A percentile compares a stretch with the other conserved stretches of the same genome.
Evolutionary conservation across 2,888 invertebrate genomes (phyloP).

Genomic region (Drosophila borealis): DNA sequence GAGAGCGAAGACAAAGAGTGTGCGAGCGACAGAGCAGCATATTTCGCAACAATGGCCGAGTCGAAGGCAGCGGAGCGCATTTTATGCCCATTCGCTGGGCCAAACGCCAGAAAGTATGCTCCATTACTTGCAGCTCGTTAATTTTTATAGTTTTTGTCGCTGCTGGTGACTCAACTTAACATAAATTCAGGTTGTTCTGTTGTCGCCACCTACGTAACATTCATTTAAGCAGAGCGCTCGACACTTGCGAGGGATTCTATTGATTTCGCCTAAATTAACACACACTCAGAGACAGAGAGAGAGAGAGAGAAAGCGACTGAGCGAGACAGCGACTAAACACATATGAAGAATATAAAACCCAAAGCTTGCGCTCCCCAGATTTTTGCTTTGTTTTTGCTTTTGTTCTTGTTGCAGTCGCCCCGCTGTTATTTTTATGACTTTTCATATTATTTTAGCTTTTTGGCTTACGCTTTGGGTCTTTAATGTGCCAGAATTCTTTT

Average conservation of each 20-base stretch:
- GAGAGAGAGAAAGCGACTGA: background rate
- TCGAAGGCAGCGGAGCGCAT: slow-evolving; percentile 64
- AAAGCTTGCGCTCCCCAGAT: slow-evolving; percentile 25
- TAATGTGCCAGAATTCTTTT: slow-evolving; percentile 60
- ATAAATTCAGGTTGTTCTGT: slow-evolving; percentile 54
- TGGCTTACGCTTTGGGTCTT: slow-evolving; percentile 54
- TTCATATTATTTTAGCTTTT: slow-evolving; percentile 70
- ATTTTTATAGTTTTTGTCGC: slow-evolving; percentile 72
- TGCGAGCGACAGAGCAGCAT: slow-evolving; percentile 4
- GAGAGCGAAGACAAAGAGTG: background rate
- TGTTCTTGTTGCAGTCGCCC: slow-evolving; percentile 42
- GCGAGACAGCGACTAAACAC: slow-evolving; percentile 7
- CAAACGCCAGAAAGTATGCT: slow-evolving; percentile 69
- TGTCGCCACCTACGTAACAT: slow-evolving; percentile 62
- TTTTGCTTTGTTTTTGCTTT: slow-evolving; percentile 13
- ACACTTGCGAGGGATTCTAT: slow-evolving; percentile 56
- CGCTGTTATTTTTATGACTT: slow-evolving; percentile 76
- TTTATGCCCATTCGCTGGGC: slow-evolving; percentile 64
- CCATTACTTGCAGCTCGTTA: slow-evolving; percentile 80
- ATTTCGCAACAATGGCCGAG: slow-evolving; percentile 38
- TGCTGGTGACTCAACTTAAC: slow-evolving; percentile 59
- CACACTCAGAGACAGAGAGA: slow-evolving; percentile 26
- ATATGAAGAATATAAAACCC: slow-evolving; percentile 20
- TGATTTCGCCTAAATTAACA: slow-evolving; percentile 81
- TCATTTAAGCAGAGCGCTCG: slow-evolving; percentile 44